Evolutionary conservation across 1,140 invertebrate genomes (phyloP), one percentile per base, ranked within the genome.

Genomic region (Galendromus occidentalis): DNA sequence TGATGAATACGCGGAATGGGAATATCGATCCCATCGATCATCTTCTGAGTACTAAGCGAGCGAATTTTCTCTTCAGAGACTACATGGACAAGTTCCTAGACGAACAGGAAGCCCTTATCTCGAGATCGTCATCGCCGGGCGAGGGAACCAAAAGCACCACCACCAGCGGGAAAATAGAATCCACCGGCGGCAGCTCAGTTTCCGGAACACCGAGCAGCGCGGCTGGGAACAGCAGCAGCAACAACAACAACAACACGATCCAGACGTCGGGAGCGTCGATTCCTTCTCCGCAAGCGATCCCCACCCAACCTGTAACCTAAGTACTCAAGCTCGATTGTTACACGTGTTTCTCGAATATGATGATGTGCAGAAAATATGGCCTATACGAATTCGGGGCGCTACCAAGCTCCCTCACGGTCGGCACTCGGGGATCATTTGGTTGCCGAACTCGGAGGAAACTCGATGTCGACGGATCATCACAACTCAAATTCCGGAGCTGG

Each of bases 71-170:
- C 74, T 72, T 80, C 67, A 88, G 86, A 29, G 87, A 89, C 75
- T 88, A 87, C 72, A 88, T 89, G 86, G 86, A 89, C 71, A 79
- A 85, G 69, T 88, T 88, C 76, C 74, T 89, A 64, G 86, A 88
- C 72, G 86, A 88, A 73, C 85, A 86, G 73, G 86, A 88, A 66
- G 51, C 51, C 9, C 20, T 59, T 12, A 33, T 59, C 22, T 59
- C 51, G 14, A 25, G 51, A 59, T 59, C 51, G 14, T 59, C 51
- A 22, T 59, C 51, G 12, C 51, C 51, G 12, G 51, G 51, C 14
- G 51, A 59, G 25, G 33, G 33, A 39, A 25, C 17, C 51, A 59
- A 59, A 59, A 9, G 14, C 17, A 33, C 33, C 2, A 33, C 33
- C 2, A 1, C 51, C 22, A 33, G 17, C 22, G 22, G 51, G 25